These are phyloP conservation scores for Corythornis vintsioides DNA, from an alignment of 2,113 vertebrate species.

Conservation along the genomic window DNA sequence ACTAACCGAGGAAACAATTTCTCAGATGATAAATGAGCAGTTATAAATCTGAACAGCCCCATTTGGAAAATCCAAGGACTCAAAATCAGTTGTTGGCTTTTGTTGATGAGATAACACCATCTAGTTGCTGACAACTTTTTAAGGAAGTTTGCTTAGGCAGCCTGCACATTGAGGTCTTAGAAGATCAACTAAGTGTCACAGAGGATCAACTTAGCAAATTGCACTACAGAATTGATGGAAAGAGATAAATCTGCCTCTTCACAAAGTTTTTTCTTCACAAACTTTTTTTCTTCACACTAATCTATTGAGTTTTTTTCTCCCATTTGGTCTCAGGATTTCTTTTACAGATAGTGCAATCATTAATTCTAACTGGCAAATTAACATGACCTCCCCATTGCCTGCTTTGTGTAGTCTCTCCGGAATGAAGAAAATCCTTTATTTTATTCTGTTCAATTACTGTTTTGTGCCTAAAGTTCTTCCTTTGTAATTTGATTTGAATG, in stretches of 20 bases:
- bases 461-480: background rate
- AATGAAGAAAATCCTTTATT: background rate
- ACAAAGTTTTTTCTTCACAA: background rate
- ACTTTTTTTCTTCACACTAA: background rate
- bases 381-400: background rate
- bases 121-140: background rate
- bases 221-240: background rate
- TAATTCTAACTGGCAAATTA: conserved; percentile 9
- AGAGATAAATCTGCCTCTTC: background rate
- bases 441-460: background rate
- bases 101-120: fast-evolving
- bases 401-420: background rate
- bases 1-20: background rate
- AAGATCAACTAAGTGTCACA: background rate
- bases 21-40: background rate
- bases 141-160: background rate
- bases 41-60: background rate
- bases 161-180: background rate
- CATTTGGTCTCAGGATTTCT: background rate
- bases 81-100: background rate
- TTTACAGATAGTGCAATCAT: background rate
- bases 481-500: background rate
- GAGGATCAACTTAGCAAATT: background rate
- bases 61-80: background rate
- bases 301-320: background rate